Percentiles rank a stretch among this genome's conserved stretches.
phyloP scores from a whole-genome alignment of 2,113 vertebrate genomes.

The Phocoena sinus region DNA sequence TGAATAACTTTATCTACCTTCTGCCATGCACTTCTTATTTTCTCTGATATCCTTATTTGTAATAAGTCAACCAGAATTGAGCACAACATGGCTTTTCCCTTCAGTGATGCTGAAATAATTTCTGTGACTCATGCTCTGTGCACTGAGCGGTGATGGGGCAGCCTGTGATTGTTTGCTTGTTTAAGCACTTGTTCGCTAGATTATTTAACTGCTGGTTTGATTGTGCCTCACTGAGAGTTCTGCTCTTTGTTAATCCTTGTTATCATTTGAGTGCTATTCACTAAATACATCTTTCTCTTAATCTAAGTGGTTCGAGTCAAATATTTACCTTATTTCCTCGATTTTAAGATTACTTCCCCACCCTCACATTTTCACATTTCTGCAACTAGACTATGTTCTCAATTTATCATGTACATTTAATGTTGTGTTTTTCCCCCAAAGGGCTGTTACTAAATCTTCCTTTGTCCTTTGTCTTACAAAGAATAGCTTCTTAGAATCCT shows the following conservation, averaged over 20 bases:
- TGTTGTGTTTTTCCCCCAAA: background rate
- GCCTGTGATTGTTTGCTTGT: background rate
- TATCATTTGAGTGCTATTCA: background rate
- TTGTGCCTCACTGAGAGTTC: background rate
- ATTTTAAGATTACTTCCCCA: background rate
- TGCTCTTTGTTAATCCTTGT: background rate
- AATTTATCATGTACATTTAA: background rate
- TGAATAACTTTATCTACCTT: constrained; percentile 29
- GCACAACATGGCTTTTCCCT: background rate
- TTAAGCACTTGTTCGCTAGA: background rate
- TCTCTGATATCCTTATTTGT: constrained; percentile 40
- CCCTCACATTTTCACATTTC: background rate
- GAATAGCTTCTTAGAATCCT: background rate
- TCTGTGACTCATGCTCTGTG: background rate
- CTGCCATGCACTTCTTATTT: constrained; percentile 34
- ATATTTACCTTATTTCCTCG: constrained; percentile 34
- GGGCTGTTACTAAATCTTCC: background rate
- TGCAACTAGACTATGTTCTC: background rate
- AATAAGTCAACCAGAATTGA: constrained; percentile 30
- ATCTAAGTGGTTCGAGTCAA: background rate
- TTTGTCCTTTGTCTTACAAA: background rate
- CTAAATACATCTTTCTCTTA: constrained; percentile 30
- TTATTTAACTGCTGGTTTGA: constrained; percentile 40
- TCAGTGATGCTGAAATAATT: background rate
- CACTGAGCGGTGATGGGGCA: background rate